phyloP scores from a whole-genome alignment of 2,888 invertebrate genomes.

The Mesorhabditis spiculigera region DNA sequence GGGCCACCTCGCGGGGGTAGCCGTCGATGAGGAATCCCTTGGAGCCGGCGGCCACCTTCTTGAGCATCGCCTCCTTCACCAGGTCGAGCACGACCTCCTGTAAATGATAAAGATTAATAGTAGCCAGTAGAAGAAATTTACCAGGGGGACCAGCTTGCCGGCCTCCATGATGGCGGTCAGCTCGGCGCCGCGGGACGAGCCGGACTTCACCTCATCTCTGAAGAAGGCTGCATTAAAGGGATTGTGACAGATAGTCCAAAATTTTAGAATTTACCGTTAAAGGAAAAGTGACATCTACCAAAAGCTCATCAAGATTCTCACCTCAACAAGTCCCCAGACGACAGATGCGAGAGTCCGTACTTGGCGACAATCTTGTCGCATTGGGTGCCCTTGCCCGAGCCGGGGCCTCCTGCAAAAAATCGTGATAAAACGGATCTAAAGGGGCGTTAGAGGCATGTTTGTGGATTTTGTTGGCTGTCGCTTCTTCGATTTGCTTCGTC shows the following conservation, averaged over 20 bases:
- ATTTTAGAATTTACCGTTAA: background rate
- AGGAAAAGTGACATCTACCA: background rate
- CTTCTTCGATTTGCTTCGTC: background rate
- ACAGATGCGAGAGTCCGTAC: slow-evolving; percentile 75
- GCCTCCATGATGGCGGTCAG: slow-evolving; percentile 68
- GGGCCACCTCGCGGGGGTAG: slow-evolving; percentile 84
- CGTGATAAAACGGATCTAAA: too few species aligned
- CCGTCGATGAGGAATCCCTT: slow-evolving; percentile 89
- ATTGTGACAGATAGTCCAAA: too few species aligned
- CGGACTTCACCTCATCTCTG: slow-evolving; percentile 62
- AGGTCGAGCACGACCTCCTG: slow-evolving; percentile 75
- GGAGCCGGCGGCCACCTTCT: slow-evolving; percentile 66
- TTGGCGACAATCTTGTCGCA: slow-evolving; percentile 70
- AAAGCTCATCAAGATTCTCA: slow-evolving; percentile 57
- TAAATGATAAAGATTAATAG: too few species aligned
- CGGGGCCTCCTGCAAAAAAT: slow-evolving; percentile 71
- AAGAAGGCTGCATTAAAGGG: background rate
- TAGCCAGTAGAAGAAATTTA: slow-evolving; percentile 24
- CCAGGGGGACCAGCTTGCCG: slow-evolving; percentile 75
- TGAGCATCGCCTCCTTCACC: slow-evolving; percentile 74
- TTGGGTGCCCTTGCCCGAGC: slow-evolving; percentile 80
- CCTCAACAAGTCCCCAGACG: slow-evolving; percentile 76
- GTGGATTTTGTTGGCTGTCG: too few species aligned
- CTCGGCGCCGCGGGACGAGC: slow-evolving; percentile 66
- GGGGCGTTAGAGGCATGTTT: too few species aligned